Percentiles rank a stretch among this genome's conserved stretches.
Conservation (phyloP, 2,888 invertebrate species). For the Nomada lathburiana region DNA sequence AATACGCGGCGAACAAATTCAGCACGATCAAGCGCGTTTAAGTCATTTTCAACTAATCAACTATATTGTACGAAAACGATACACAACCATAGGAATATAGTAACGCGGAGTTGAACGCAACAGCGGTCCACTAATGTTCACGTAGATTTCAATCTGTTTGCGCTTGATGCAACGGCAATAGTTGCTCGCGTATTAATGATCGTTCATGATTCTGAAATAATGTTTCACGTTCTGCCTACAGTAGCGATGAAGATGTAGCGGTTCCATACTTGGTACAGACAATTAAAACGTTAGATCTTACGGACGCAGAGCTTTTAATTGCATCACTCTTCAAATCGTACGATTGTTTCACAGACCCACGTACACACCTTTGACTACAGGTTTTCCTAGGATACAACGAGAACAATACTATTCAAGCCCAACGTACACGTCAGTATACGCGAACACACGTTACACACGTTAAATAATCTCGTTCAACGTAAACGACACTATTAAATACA, state of each 20-base stretch:
- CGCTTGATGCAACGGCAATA: conserved; percentile 57
- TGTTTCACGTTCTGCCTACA: conserved; percentile 49
- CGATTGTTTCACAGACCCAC: neutral
- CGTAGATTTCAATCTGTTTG: conserved; percentile 44
- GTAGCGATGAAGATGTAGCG: conserved; percentile 32
- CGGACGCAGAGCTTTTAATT: neutral
- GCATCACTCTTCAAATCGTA: conserved; percentile 13
- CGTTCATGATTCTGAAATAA: conserved; percentile 40
- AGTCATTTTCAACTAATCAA: conserved; percentile 53
- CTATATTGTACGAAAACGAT: conserved; percentile 33
- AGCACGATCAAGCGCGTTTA: conserved; percentile 45
- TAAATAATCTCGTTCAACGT: conserved; percentile 9
- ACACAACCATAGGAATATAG: conserved; percentile 44
- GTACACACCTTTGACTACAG: conserved; percentile 11
- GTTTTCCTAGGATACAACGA: conserved; percentile 41
- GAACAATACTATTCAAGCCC: conserved; percentile 31
- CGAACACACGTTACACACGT: conserved; percentile 1
- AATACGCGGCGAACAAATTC: conserved; percentile 34
- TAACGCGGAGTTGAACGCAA: conserved; percentile 30
- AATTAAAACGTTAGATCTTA: conserved; percentile 14
- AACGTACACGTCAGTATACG: neutral
- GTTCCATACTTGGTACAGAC: conserved; percentile 27
- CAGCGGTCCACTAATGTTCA: conserved; percentile 48
- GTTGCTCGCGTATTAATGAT: conserved; percentile 40
- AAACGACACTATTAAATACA: neutral